phyloP scores from a whole-genome alignment of 2,797 vertebrate species.

The Dipus sagitta region DNA sequence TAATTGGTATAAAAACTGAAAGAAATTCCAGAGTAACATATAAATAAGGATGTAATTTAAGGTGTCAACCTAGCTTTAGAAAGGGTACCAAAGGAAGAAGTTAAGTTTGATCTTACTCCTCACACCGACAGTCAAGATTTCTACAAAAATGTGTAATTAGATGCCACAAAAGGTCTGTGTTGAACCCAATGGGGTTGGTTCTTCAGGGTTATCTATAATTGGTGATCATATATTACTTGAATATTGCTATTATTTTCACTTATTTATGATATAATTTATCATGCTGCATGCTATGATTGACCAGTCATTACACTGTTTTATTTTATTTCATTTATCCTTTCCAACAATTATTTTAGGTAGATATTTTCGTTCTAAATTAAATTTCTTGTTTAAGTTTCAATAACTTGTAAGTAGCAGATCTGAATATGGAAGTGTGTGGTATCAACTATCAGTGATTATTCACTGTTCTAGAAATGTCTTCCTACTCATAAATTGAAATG shows the following conservation, averaged over 20 bases:
- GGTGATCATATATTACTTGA: constrained; percentile 6
- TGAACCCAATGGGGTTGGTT: neutral
- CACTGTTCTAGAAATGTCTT: constrained; percentile 15
- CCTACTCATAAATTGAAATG: constrained; percentile 3
- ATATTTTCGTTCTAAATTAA: constrained; percentile 32
- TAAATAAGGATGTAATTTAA: neutral
- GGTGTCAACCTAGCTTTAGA: neutral
- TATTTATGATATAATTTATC: constrained; percentile 25
- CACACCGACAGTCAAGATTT: neutral
- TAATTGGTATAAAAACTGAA: neutral
- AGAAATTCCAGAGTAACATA: neutral
- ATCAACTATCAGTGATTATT: neutral
- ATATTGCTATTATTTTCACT: neutral
- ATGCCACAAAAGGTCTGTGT: neutral
- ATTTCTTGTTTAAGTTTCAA: neutral
- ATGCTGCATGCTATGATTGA: neutral
- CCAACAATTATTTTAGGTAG: neutral
- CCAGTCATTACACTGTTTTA: neutral
- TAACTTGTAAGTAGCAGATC: constrained; percentile 2
- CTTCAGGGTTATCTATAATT: constrained; percentile 30
- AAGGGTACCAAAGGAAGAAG: neutral
- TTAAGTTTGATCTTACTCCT: constrained; percentile 6
- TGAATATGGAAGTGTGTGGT: neutral
- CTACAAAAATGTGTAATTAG: neutral
- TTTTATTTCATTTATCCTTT: constrained; percentile 10